Base-by-base conservation (phyloP, 2,113 vertebrate genomes). In the Lagenorhynchus albirostris region DNA sequence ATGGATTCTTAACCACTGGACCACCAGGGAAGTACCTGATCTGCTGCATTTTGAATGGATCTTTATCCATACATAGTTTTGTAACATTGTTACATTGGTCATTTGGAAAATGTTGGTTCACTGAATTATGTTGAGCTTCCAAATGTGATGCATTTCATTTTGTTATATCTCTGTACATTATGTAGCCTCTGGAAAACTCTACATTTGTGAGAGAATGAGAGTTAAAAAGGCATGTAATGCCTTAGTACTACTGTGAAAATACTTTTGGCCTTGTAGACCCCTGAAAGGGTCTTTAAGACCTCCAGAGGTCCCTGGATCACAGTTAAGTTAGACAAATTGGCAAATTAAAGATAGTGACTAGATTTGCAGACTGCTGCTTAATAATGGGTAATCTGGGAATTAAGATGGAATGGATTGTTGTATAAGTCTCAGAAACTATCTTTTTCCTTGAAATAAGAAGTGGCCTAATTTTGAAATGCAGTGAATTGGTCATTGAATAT, bases 391-490 rank as follows among this genome's bases (percentile, higher is more conserved):
- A 62, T 76, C 41, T 76, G 86, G 58, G 89, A 87, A 87, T 94
- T 93, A 77, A 33, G 86, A 38, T 84, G 68, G 68, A 91, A 73
- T 38, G 47, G 63, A 70, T 84, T 93, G 15, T 47, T 97, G 2
- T 95, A 20, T 18, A 74, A 62, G 47, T 90, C 25, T 91, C 93
- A 92, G 89, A 94, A 95, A 83, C 55, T 5, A 26, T 92, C 25
- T 94, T 93, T 84, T 79, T 95, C 62, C 41, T 97, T 90, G 80
- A 95, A 82, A 68, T 85, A 95, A 73, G 92, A 65, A 82, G 25
- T 41, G 77, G 33, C 55, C 23, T 88, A 80, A 88, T 88, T 93
- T 93, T 97, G 81, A 96, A 93, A 84, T 93, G 73, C 14, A 29
- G 31, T 76, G 29, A 95, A 77, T 91, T 91, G 44, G 36, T 82